Evolutionary conservation across 2,113 vertebrate genomes (phyloP), one percentile per base, ranked within the genome.

Genomic region (Columba janthina): DNA sequence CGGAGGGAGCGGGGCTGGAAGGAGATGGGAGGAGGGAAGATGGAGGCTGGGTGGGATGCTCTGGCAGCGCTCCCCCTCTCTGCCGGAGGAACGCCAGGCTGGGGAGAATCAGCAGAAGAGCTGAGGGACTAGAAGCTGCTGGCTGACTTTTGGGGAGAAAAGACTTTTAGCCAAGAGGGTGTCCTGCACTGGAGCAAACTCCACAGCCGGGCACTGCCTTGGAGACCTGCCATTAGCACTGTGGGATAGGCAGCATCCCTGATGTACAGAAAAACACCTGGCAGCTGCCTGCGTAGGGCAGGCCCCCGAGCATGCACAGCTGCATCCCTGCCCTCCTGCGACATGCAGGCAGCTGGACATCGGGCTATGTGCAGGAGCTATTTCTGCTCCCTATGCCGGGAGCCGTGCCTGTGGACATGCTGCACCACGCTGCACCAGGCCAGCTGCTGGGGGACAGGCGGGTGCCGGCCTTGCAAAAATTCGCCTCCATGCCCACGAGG

Each of bases 1-100:
- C 7, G 80, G 67, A 65, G 60, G 15, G 50, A 81, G 53, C n/a
- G 75, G 74, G 79, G 64, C 75, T 94, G 76, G 50, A 88, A 73
- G 21, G 61, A 66, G 53, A 46, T 34, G 57, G 61, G 71, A 44
- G 56, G 67, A 79, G 82, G 66, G 69, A 15, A 67, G 74, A 40
- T 80, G 91, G 80, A 85, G 71, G 94, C 54, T 88, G 50, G 69
- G 87, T 87, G 89, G 89, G 89, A 92, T 91, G 89, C 32, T 89
- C 65, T 56, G 71, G 82, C 56, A 77, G 48, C 15, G 1, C 67
- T 85, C 53, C 67, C 85, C 67, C 73, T 86, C 57, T 6, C 10
- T 3, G 21, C 61, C 0, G 1, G 28, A 74, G 56, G 71, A 40
- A 89, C 78, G 84, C 19, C 1, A 1, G 7, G 69, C 48, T 50